Base-by-base conservation (phyloP, 2,888 invertebrate species). In the Microctonus brassicae region DNA sequence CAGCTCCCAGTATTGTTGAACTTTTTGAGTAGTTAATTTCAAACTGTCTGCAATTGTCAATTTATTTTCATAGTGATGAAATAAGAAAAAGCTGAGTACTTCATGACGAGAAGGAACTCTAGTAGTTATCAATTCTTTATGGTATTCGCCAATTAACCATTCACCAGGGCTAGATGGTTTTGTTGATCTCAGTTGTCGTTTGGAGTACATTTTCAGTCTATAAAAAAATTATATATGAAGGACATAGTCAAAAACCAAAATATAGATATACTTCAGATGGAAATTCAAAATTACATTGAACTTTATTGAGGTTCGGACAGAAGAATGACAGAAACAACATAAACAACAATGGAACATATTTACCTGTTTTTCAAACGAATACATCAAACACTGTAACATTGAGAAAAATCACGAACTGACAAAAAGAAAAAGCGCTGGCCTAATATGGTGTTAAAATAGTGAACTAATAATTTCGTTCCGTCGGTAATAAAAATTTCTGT, bases 41-140 rank as follows among this genome's bases (percentile, higher is more conserved):
- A 60, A 36, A 60, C 6, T 60, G 7, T 60, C 60, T 34, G 33
- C 60, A 60, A 60, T 34, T 34, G 60, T 60, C 20, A 36, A 60
- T 60, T 60, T 60, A 34, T 60, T 60, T 60, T 60, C 60, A 34
- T 20, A 60, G 20, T 60, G 60, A 17, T 60, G 60, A 29, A 34
- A 60, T 60, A 60, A 60, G 20, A 60, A 60, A 60, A 34, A 60
- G 5, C 60, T 60, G 20, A 60, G 20, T 17, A 60, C 60, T 60
- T 60, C 34, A 3, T 6, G 36, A 33, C 34, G 33, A 34, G 60
- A 60, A 34, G 36, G 34, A 34, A 3, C 2, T 34, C 11, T 36
- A 17, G 60, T 60, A 60, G 6, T 60, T 60, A 7, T 33, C 33
- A 58, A 60, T 20, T 34, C 34, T 36, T 36, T 60, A 60, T 60